Percentiles rank a stretch among this genome's conserved stretches.
Conservation (phyloP, 1,140 invertebrate genomes). For the Trachymyrmex septentrionalis region DNA sequence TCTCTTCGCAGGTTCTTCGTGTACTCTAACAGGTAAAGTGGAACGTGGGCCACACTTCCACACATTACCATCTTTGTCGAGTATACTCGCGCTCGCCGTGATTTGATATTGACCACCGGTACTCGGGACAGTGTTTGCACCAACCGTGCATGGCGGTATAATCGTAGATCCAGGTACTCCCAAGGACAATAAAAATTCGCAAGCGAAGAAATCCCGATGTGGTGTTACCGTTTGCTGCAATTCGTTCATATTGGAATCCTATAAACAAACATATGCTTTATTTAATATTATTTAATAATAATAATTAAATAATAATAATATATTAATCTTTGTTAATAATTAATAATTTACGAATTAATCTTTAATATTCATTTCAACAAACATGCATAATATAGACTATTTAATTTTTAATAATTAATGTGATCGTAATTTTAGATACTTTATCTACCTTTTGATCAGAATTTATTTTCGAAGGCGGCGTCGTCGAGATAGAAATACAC, state of each 20-base stretch:
- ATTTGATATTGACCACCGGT: slow-evolving; percentile 88
- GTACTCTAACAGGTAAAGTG: slow-evolving; percentile 90
- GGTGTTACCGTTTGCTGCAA: slow-evolving; percentile 90
- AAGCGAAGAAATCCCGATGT: slow-evolving; percentile 93
- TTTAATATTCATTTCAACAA: not conserved
- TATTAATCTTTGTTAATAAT: not conserved
- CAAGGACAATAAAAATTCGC: slow-evolving; percentile 91
- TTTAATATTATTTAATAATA: too few species aligned
- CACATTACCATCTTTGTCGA: slow-evolving; percentile 90
- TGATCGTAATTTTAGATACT: not conserved
- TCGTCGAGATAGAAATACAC: slow-evolving; percentile 90
- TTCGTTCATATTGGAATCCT: slow-evolving; percentile 86
- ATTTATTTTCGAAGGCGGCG: slow-evolving; percentile 87
- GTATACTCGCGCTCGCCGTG: slow-evolving; percentile 90
- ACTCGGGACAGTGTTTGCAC: slow-evolving; percentile 16
- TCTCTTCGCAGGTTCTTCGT: slow-evolving; percentile 88
- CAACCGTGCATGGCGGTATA: slow-evolving; percentile 20
- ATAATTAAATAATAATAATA: too few species aligned
- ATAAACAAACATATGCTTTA: slow-evolving; percentile 27
- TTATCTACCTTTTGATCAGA: slow-evolving; percentile 86
- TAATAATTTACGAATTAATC: not conserved
- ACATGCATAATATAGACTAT: not conserved
- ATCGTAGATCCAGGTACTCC: slow-evolving; percentile 65
- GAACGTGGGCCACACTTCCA: slow-evolving; percentile 93
- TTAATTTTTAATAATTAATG: slow-evolving; percentile 3